phyloP scores from a whole-genome alignment of 2,888 invertebrate genomes.

The Drosophila testacea region DNA sequence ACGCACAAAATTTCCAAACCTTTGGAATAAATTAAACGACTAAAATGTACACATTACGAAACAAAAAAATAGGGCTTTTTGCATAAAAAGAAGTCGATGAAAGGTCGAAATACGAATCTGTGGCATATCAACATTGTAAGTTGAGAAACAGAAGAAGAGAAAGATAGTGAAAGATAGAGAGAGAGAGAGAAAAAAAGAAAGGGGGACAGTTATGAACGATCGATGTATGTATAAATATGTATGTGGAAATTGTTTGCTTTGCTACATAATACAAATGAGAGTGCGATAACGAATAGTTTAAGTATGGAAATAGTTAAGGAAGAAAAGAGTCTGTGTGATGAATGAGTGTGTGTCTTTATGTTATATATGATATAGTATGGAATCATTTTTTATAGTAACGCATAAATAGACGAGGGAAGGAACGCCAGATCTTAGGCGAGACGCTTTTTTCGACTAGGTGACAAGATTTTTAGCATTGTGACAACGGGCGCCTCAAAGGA shows the following conservation, averaged over 20 bases:
- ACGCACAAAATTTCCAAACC: constrained; percentile 74
- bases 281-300: constrained; percentile 32
- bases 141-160: neutral
- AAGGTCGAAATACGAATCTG: constrained; percentile 14
- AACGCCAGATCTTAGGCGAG: constrained; percentile 69
- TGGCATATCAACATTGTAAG: constrained; percentile 13
- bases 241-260: constrained; percentile 46
- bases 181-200: neutral
- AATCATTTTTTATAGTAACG: constrained; percentile 24
- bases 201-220: constrained; percentile 19
- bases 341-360: constrained; percentile 24
- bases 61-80: constrained; percentile 51
- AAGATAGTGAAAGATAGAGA: neutral
- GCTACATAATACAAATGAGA: constrained; percentile 31
- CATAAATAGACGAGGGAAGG: constrained; percentile 56
- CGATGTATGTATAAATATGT: constrained; percentile 27
- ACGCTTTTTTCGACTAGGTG: constrained; percentile 86
- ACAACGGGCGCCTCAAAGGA: constrained; percentile 94
- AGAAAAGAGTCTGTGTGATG: constrained; percentile 13
- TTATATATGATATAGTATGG: constrained; percentile 41
- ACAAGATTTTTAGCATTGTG: constrained; percentile 91
- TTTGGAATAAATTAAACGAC: constrained; percentile 81
- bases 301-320: constrained; percentile 7
- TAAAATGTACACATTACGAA: constrained; percentile 79
- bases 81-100: constrained; percentile 24